Percentiles rank a stretch among this genome's conserved stretches.
Evolutionary conservation across 2,888 invertebrate genomes (phyloP).

Genomic region (Rotaria macrura): DNA sequence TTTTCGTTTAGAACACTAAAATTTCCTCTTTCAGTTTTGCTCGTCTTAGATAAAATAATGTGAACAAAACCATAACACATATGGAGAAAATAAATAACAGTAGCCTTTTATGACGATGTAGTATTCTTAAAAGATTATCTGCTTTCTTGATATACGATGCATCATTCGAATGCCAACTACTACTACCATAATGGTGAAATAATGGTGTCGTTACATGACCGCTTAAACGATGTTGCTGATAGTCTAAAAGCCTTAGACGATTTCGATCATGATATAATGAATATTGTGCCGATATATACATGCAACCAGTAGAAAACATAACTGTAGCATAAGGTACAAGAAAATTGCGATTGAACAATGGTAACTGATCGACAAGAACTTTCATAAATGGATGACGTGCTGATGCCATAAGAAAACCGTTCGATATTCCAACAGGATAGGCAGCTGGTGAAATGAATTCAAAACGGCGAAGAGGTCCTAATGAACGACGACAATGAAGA

Average conservation of each 20-base stretch:
- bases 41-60: neutral
- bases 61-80: neutral
- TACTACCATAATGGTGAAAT: neutral
- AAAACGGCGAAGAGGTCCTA: slow-evolving; percentile 6
- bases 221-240: slow-evolving; percentile 11
- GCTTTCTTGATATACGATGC: neutral
- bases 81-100: neutral
- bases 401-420: slow-evolving; percentile 31
- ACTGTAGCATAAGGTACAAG: slow-evolving; percentile 9
- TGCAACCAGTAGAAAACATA: slow-evolving; percentile 1
- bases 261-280: neutral
- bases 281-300: slow-evolving; percentile 11
- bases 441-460: neutral
- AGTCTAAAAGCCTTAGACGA: neutral
- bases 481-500: neutral
- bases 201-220: neutral
- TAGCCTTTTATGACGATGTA: neutral
- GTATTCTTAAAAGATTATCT: neutral
- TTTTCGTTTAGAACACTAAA: neutral
- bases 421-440: neutral
- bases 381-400: slow-evolving; percentile 28
- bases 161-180: slow-evolving; percentile 3
- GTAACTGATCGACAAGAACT: neutral
- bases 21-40: neutral
- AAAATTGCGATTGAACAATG: neutral